Percentiles rank a stretch among this genome's conserved stretches.
Evolutionary conservation across 2,797 vertebrate genomes (phyloP).

Genomic region (Tadarida brasiliensis): DNA sequence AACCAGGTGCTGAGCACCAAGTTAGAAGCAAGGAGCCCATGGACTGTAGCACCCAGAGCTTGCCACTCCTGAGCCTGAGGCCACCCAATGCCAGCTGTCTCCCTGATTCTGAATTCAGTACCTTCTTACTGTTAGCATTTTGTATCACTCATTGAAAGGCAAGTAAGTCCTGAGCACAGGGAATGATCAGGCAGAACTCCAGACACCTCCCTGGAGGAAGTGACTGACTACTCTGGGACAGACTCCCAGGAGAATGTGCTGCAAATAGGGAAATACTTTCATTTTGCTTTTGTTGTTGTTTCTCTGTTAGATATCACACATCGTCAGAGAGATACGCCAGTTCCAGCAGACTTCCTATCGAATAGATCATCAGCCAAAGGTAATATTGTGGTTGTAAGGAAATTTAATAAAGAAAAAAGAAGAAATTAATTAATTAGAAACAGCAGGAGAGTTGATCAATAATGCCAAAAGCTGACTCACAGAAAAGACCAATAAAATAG

Average conservation of each 20-base stretch:
- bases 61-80: background rate
- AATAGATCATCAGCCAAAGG: slow-evolving; percentile 97
- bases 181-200: background rate
- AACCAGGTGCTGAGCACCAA: background rate
- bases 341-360: slow-evolving; percentile 98
- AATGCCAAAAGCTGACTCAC: background rate
- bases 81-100: background rate
- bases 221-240: background rate
- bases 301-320: slow-evolving; percentile 95
- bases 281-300: slow-evolving; percentile 19
- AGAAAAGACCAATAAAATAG: background rate
- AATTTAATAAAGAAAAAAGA: background rate
- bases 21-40: background rate
- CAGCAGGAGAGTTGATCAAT: background rate
- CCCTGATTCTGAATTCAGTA: background rate
- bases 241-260: background rate
- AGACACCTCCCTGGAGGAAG: background rate
- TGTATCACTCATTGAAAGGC: background rate
- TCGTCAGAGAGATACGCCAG: slow-evolving; percentile 97
- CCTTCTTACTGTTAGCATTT: background rate
- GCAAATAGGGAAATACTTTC: background rate
- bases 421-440: background rate
- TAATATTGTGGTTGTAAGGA: slow-evolving; percentile 80
- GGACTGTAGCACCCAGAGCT: background rate
- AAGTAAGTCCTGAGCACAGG: background rate